Percentiles rank a stretch among this genome's conserved stretches.
Evolutionary conservation across 2,888 invertebrate species (phyloP).

Genomic region (Pyrocoelia pectoralis): DNA sequence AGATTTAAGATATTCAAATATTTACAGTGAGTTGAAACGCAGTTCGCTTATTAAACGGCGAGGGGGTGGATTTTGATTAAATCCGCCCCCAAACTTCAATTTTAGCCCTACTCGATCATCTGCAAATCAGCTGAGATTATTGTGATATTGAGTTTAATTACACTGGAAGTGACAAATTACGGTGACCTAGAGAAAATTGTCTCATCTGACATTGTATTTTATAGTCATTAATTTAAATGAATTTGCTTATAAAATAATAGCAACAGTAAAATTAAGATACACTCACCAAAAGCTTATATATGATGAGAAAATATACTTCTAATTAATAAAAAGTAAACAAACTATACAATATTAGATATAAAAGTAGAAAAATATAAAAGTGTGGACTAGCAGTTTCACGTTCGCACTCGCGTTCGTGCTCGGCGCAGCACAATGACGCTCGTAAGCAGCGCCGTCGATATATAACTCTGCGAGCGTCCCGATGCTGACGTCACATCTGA

Average conservation of each 20-base stretch:
- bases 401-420: constrained; percentile 53
- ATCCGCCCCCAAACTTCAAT: constrained; percentile 10
- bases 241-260: constrained; percentile 9
- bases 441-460: constrained; percentile 54
- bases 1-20: background rate
- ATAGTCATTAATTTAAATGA: constrained; percentile 2
- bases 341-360: constrained; percentile 59
- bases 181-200: constrained; percentile 22
- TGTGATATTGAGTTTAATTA: constrained; percentile 28
- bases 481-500: constrained; percentile 54
- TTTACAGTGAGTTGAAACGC: background rate
- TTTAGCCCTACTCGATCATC: constrained; percentile 27
- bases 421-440: constrained; percentile 56
- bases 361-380: constrained; percentile 61
- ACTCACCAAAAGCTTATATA: constrained; percentile 58
- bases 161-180: constrained; percentile 7
- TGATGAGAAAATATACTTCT: constrained; percentile 56
- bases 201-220: constrained; percentile 11
- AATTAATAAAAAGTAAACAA: constrained; percentile 56
- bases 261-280: constrained; percentile 22
- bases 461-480: constrained; percentile 52
- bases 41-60: background rate
- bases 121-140: constrained; percentile 32
- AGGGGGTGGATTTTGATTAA: constrained; percentile 12
- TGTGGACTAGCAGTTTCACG: constrained; percentile 58